These are phyloP conservation scores for Drosophila rellima DNA, from an alignment of 2,888 invertebrate genomes.

Conservation along the genomic window DNA sequence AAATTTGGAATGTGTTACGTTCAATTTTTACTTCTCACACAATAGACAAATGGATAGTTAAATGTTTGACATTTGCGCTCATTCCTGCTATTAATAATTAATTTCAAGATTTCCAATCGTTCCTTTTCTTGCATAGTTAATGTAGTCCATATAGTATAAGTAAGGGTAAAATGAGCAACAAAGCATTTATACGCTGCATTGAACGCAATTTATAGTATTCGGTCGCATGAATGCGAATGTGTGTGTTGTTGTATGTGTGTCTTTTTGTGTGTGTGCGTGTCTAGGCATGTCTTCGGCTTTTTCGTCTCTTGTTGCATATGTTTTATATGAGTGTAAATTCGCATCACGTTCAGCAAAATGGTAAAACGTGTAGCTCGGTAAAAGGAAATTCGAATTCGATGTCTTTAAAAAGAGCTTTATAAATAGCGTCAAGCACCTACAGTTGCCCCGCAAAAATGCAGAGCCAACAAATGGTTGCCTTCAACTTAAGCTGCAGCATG, in stretches of 20 bases:
- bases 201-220: constrained; percentile 40
- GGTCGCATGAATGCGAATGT: constrained; percentile 1
- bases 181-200: constrained; percentile 50
- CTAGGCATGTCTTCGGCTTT: constrained; percentile 26
- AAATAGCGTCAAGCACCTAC: constrained; percentile 37
- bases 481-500: constrained; percentile 36
- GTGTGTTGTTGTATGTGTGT: constrained; percentile 7
- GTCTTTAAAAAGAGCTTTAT: constrained; percentile 79
- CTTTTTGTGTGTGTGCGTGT: constrained; percentile 7
- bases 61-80: background rate
- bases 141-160: background rate
- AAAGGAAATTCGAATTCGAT: constrained; percentile 76
- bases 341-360: constrained; percentile 73
- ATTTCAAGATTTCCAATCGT: background rate
- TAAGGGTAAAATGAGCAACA: constrained; percentile 37
- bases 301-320: constrained; percentile 43
- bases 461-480: constrained; percentile 30
- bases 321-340: constrained; percentile 61
- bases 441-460: constrained; percentile 25
- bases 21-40: background rate
- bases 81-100: background rate
- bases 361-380: constrained; percentile 67
- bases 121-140: constrained; percentile 16
- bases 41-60: background rate
- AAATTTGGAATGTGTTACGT: background rate